phyloP scores from a whole-genome alignment of 2,113 vertebrate genomes.

The Todiramphus chloris region DNA sequence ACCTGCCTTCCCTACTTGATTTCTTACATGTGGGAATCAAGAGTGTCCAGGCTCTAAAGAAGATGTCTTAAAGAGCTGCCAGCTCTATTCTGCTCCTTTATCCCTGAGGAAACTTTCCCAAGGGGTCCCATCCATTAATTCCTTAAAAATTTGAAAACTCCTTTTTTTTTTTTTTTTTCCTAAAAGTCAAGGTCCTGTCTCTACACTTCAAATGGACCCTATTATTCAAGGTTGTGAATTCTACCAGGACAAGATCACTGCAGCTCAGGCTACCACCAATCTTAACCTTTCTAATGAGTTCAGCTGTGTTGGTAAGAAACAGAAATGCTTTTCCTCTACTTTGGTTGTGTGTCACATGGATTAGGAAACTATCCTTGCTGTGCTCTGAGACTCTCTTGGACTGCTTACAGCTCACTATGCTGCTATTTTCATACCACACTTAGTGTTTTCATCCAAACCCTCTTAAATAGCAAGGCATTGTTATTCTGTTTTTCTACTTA shows the following conservation, averaged over 20 bases:
- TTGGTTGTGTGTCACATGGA: not conserved
- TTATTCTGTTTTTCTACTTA: not conserved
- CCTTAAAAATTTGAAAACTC: not conserved
- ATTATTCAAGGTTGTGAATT: not conserved
- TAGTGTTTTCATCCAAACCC: not conserved
- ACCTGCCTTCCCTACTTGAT: not conserved
- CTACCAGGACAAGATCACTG: not conserved
- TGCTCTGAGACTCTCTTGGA: not conserved
- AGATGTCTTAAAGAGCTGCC: not conserved
- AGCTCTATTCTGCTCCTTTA: not conserved
- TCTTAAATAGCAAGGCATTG: not conserved
- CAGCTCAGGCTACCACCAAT: not conserved
- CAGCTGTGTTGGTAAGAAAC: not conserved
- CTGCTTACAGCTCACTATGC: not conserved
- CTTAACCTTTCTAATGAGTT: not conserved
- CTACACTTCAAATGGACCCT: not conserved
- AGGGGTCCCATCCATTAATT: not conserved
- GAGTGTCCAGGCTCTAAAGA: not conserved
- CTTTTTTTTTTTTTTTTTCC: not conserved
- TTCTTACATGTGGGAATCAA: not conserved
- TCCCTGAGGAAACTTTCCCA: not conserved
- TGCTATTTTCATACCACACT: not conserved
- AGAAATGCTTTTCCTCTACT: not conserved
- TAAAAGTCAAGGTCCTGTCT: not conserved
- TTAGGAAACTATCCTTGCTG: not conserved